phyloP scores from a whole-genome alignment of 2,797 vertebrate species.

The Notolabrus celidotus region DNA sequence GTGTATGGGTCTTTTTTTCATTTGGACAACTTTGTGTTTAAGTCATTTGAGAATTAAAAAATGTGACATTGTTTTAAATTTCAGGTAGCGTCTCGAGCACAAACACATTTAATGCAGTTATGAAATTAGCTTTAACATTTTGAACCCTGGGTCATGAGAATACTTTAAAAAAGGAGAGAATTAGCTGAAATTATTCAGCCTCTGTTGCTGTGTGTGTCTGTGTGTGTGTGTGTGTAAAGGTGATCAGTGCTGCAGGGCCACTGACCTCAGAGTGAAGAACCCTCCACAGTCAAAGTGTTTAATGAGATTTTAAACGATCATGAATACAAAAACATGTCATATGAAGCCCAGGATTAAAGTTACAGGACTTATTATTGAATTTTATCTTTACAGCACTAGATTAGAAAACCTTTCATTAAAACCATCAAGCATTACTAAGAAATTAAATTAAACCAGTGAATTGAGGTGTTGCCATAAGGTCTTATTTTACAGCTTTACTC shows the following conservation, averaged over 20 bases:
- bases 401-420: background rate
- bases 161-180: background rate
- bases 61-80: too few relatives aligned
- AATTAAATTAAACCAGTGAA: background rate
- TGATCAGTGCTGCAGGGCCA: background rate
- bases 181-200: background rate
- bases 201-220: background rate
- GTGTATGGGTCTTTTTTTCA: too few relatives aligned
- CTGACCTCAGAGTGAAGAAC: background rate
- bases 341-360: background rate
- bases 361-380: background rate
- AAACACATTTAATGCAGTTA: too few relatives aligned
- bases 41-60: too few relatives aligned
- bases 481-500: background rate
- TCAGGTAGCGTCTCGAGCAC: too few relatives aligned
- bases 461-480: conserved; percentile 1
- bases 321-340: background rate
- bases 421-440: background rate
- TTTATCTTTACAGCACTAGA: background rate
- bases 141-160: background rate
- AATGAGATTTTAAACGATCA: background rate
- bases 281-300: background rate
- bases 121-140: background rate
- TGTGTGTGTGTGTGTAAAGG: background rate
- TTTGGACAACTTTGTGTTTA: too few relatives aligned